Base-by-base conservation (phyloP, 2,888 invertebrate species). In the Microctonus hyperodae region DNA sequence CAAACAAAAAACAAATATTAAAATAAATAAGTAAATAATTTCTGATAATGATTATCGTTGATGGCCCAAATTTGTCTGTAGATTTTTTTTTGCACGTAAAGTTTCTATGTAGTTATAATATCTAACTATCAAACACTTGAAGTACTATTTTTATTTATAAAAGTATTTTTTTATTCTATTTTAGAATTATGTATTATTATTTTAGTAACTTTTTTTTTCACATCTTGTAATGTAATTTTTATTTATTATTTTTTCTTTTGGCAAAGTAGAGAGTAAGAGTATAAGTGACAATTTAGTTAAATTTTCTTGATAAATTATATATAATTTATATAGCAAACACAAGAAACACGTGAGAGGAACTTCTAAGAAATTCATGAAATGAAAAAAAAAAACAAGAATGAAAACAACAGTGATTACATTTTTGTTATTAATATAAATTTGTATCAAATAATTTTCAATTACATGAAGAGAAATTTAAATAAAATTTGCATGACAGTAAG, bases 291-390 rank as follows among this genome's bases (percentile, higher is more conserved):
- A 13, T 11, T 56, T 33, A 10, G 16, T 31, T 40, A 22, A 20
- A 37, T 59, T 40, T 65, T 37, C 37, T 60, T 59, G 59, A 57
- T 35, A 44, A 22, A 20, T 59, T 60, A 70, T 44, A 70, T 44
- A 68, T 70, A 68, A 70, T 58, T 72, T 69, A 67, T 56, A 44
- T 64, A 72, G 69, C 65, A 76, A 69, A 71, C 64, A 69, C 74
- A 76, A 71, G 73, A 76, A 70, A 65, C 66, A 51, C 60, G 55
- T 31, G 22, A n/a, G 53, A 55, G 60, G 55, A 60, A 31, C 10
- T 40, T 13, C 20, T 48, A 20, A 77, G 62, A 73, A 74, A 69
- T n/a, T n/a, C n/a, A n/a, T 73, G 16, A n/a, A 56, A 31, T 20
- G 25, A 16, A 57, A 57, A 28, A 9, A 44, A 44, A 20, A 13